Percentiles rank a stretch among this genome's conserved stretches.
Evolutionary conservation across 2,888 invertebrate genomes (phyloP).

Genomic region (Limnephilus rhombicus): DNA sequence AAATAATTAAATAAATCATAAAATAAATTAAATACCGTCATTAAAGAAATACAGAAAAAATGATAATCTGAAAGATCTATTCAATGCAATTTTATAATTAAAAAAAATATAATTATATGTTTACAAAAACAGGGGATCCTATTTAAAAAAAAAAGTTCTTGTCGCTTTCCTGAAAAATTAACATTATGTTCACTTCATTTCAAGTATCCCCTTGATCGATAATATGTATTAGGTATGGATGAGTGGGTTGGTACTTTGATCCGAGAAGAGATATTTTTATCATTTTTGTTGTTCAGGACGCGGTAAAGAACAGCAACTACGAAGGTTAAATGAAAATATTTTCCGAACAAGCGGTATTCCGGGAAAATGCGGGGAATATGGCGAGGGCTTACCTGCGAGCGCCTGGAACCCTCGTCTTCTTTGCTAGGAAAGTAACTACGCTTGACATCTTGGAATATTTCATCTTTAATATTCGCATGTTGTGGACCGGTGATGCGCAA

Average conservation of each 20-base stretch:
- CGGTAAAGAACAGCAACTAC: neutral
- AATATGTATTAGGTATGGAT: too few species aligned
- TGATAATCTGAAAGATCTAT: too few species aligned
- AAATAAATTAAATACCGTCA: too few species aligned
- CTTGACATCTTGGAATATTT: neutral
- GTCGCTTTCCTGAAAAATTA: too few species aligned
- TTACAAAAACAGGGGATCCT: too few species aligned
- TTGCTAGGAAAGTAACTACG: neutral
- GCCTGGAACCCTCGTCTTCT: neutral
- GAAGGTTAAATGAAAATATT: neutral
- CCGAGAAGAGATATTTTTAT: neutral
- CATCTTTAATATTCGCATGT: neutral
- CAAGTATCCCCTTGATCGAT: too few species aligned
- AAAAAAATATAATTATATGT: too few species aligned
- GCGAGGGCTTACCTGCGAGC: neutral
- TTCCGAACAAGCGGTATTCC: neutral
- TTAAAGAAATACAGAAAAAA: too few species aligned
- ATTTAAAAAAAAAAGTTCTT: too few species aligned
- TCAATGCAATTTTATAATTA: too few species aligned
- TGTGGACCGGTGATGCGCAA: neutral
- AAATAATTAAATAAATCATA: too few species aligned
- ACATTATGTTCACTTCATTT: too few species aligned
- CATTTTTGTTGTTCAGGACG: neutral
- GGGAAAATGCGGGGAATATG: neutral
- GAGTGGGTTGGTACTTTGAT: neutral